Conservation (phyloP, 2,113 vertebrate genomes). For the Erythrolamprus reginae region DNA sequence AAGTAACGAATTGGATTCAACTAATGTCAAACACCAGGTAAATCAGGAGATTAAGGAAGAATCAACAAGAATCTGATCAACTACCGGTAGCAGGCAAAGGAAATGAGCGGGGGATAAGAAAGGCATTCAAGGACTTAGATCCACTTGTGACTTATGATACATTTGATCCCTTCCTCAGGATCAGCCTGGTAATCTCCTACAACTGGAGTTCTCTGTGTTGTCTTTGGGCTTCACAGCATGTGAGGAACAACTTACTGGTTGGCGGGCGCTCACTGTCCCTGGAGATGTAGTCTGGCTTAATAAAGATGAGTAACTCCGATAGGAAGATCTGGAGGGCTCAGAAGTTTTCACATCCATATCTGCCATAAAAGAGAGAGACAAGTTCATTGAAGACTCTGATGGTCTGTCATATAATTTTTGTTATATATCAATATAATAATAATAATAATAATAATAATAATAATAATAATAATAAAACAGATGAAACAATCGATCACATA, state of each 20-base stretch:
- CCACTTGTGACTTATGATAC: not conserved
- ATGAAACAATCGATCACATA: too few relatives aligned
- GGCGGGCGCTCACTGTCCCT: not conserved
- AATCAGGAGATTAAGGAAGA: not conserved
- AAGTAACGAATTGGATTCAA: not conserved
- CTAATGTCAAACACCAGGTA: not conserved
- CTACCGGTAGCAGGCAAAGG: not conserved
- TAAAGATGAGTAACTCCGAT: not conserved
- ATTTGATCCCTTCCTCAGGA: not conserved
- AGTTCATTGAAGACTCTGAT: not conserved
- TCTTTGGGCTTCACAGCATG: not conserved
- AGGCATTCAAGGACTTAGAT: not conserved
- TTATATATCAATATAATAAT: not conserved
- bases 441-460: too few relatives aligned
- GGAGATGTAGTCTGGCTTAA: not conserved
- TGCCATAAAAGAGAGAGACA: not conserved
- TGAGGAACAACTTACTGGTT: constrained; percentile 5
- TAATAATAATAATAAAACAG: too few relatives aligned
- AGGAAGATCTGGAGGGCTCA: not conserved
- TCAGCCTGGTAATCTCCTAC: not conserved
- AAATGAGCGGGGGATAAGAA: not conserved
- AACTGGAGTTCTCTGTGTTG: not conserved
- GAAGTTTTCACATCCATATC: not conserved
- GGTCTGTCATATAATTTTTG: not conserved
- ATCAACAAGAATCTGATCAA: not conserved